Evolutionary conservation across 2,113 vertebrate genomes (phyloP), one percentile per base, ranked within the genome.

Genomic region (Cebus imitator): DNA sequence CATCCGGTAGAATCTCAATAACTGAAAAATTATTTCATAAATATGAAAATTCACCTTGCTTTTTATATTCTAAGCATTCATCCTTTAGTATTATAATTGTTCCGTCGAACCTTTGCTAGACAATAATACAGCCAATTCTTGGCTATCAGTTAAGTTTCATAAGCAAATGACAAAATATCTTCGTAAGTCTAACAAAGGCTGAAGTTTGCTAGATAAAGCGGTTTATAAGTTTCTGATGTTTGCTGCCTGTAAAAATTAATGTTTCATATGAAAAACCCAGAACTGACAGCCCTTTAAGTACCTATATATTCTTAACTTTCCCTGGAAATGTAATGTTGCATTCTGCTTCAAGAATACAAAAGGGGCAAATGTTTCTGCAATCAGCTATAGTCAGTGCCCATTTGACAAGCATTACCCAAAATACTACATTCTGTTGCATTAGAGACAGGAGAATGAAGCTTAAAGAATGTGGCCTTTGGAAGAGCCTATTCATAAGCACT

Each of bases 251-350:
- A 88, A 78, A 73, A 75, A 23, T 82, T 61, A 86, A 30, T 75
- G 64, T 89, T 57, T 64, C 68, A 84, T 72, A 57, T 0, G 0
- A 96, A 93, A 93, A 95, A 40, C 21, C 37, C 18, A 87, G 80
- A 97, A n/a, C 43, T 0, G 1, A 45, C 21, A 93, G 50, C 40
- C 82, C 37, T 72, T 96, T 80, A 90, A 95, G 70, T 70, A n/a
- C 18, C 21, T 70, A 68, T 45, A 75, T 70, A 86, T 94, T 58
- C 61, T 98, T 97, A 87, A 94, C 50, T 82, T 92, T 64, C 21
- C 66, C 8, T 92, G 78, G 45, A 97, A 98, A 92, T 78, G 40
- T 87, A 94, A 93, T 95, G 21, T 72, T 96, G 35, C n/a, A 21
- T 90, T 91, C 48, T 83, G 13, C 27, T 57, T 32, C 27, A 90